Evolutionary conservation across 2,888 invertebrate species (phyloP).

Genomic region (Eudasyphora cyanicolor): DNA sequence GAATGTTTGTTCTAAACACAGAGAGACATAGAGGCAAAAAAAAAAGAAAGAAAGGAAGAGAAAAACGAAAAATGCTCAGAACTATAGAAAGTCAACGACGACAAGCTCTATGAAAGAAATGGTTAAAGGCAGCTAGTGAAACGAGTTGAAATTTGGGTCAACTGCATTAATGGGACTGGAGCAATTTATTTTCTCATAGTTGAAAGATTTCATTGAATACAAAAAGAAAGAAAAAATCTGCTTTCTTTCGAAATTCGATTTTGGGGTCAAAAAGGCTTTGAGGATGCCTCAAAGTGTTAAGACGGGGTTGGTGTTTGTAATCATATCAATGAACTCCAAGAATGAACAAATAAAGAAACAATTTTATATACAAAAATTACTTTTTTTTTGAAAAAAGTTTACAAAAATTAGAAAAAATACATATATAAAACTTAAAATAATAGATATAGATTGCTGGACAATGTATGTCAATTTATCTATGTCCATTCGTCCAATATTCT

Average conservation of each 20-base stretch:
- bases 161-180: slow-evolving; percentile 29
- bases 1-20: slow-evolving; percentile 24
- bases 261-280: slow-evolving; percentile 14
- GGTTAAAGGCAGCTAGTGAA: neutral
- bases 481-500: too few relatives aligned
- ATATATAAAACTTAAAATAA: too few relatives aligned
- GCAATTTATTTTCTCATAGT: slow-evolving; percentile 25
- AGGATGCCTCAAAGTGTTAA: neutral
- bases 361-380: too few relatives aligned
- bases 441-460: too few relatives aligned
- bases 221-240: neutral
- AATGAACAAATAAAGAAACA: too few relatives aligned
- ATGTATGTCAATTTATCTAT: too few relatives aligned
- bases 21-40: neutral
- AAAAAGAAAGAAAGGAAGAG: neutral
- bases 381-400: too few relatives aligned
- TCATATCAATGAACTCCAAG: too few relatives aligned
- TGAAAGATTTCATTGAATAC: slow-evolving; percentile 28
- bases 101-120: neutral
- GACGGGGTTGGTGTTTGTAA: neutral
- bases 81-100: neutral
- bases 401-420: too few relatives aligned
- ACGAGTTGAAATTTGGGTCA: slow-evolving; percentile 32
- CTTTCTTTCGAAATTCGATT: neutral
- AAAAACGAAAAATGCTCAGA: neutral